Conservation (phyloP, 2,113 vertebrate species). For the Thinocorus orbignyianus region DNA sequence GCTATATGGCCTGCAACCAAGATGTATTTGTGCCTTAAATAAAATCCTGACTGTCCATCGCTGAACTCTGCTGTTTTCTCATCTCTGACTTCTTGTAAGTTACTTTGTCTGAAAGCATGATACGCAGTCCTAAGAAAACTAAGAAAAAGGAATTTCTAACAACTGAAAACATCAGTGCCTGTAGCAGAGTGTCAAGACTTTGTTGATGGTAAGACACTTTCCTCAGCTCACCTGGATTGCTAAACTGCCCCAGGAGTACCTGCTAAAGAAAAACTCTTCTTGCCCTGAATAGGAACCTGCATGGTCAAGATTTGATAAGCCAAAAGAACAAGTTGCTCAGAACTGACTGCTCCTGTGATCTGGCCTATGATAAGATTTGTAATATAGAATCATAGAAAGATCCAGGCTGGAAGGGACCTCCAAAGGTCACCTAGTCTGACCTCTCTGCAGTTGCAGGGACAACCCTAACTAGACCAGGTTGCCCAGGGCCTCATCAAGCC, state of each 20-base stretch:
- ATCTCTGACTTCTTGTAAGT: not conserved
- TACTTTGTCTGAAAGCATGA: not conserved
- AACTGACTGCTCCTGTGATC: not conserved
- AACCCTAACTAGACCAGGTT: no score
- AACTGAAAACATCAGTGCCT: not conserved
- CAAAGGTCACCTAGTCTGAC: no score
- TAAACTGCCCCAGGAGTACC: not conserved
- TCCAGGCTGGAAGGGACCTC: no score
- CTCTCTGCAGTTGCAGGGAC: no score
- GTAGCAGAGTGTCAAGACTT: not conserved
- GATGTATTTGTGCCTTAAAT: not conserved
- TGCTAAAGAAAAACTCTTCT: not conserved
- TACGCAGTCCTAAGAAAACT: not conserved
- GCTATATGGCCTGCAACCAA: not conserved
- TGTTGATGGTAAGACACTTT: not conserved
- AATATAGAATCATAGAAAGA: no score
- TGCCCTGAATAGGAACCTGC: not conserved
- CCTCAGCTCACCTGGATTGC: not conserved
- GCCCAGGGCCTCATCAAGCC: no score
- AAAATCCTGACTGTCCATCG: not conserved
- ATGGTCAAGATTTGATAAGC: not conserved
- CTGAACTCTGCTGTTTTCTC: not conserved
- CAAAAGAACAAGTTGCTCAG: not conserved
- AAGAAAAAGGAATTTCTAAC: accelerated
- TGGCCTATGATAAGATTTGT: not conserved